Conservation (phyloP, 2,888 invertebrate genomes). For the Pachycephus smyrnensis region DNA sequence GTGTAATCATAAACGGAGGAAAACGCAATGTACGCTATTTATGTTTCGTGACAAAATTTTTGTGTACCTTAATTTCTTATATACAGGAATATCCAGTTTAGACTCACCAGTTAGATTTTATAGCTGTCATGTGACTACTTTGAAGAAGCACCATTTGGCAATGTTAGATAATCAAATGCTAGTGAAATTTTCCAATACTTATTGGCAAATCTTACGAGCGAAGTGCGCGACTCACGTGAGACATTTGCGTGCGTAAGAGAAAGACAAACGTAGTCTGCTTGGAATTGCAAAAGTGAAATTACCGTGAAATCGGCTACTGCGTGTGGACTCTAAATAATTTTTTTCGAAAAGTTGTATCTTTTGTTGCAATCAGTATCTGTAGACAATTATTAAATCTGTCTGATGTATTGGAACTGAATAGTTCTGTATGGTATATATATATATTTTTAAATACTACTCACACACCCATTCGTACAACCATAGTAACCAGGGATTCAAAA, state of each 20-base stretch:
- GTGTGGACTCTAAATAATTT: neutral
- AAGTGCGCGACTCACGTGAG: neutral
- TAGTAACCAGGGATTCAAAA: conserved; percentile 53
- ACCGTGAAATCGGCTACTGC: neutral
- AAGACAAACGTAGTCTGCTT: neutral
- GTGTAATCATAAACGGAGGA: neutral
- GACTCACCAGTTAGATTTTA: neutral
- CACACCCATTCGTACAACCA: conserved; percentile 48
- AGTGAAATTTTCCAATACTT: neutral
- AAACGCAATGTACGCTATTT: neutral
- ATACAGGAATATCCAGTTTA: neutral
- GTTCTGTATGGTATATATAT: conserved; percentile 31
- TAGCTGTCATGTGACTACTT: neutral
- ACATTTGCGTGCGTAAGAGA: neutral
- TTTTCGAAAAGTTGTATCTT: neutral
- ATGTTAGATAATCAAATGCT: neutral
- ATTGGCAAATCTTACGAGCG: neutral
- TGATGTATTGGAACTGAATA: conserved; percentile 25
- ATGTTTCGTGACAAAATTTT: neutral
- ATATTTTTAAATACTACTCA: conserved; percentile 39
- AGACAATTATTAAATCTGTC: conserved; percentile 32
- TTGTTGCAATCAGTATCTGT: too few relatives aligned
- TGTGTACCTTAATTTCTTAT: neutral
- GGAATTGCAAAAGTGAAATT: neutral
- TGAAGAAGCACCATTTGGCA: neutral